These are phyloP conservation scores for Megalops cyprinoides DNA, from an alignment of 2,797 vertebrate species.

Conservation along the genomic window DNA sequence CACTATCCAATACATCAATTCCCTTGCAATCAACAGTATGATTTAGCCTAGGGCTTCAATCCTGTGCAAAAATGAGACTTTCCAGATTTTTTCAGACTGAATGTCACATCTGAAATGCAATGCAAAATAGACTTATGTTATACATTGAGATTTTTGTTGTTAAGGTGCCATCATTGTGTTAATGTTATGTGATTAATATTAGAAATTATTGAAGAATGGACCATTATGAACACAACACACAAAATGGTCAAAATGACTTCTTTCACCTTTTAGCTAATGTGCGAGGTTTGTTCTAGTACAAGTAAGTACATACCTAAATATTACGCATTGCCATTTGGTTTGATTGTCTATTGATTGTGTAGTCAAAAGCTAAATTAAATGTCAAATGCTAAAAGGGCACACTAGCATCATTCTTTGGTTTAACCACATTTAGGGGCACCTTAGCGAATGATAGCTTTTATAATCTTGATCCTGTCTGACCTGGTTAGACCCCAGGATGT, in stretches of 20 bases:
- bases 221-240: too few species aligned
- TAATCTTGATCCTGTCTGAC: slow-evolving; percentile 1
- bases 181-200: too few species aligned
- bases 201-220: too few species aligned
- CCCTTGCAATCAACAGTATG: neutral
- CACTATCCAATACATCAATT: neutral
- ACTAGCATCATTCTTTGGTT: neutral
- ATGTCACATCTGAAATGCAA: neutral
- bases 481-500: neutral
- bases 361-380: neutral
- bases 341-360: neutral
- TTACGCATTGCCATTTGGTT: slow-evolving; percentile 9
- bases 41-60: neutral
- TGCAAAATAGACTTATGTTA: neutral
- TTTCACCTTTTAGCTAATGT: too few species aligned
- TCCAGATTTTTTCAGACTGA: neutral
- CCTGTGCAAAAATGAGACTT: neutral
- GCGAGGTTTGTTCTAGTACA: too few species aligned
- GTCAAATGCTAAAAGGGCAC: neutral
- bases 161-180: too few species aligned
- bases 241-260: too few species aligned
- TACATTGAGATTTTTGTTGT: neutral
- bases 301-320: too few species aligned
- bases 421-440: neutral
- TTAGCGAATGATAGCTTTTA: neutral